Evolutionary conservation across 2,888 invertebrate genomes (phyloP), one percentile per base, ranked within the genome.

Genomic region (Cerceris ruficornis): DNA sequence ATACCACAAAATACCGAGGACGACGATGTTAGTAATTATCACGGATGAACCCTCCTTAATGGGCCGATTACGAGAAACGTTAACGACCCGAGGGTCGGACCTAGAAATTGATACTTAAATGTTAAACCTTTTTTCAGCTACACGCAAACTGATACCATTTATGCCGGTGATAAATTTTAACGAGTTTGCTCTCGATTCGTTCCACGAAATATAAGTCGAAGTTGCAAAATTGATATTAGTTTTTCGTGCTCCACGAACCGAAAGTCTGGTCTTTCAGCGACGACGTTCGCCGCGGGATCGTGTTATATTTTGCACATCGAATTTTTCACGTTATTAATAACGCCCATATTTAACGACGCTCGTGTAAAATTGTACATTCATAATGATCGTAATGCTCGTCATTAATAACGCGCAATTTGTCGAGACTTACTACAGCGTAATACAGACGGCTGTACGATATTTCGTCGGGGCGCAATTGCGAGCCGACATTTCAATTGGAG

Each of bases 401-500:
- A 60, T 43, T 69, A 57, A 61, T 69, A 61, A 76, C 54, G 60
- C 52, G 52, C 39, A 71, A 77, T 77, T 70, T 55, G 65, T 67
- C 67, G 54, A 49, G 57, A 54, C 58, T 64, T 57, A 59, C 55
- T 55, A 42, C 46, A 60, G 28, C 28, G 64, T 60, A 64, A 46
- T 54, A 52, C n/a, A 11, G 42, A 64, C 64, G 14, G 59, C 6
- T 42, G 62, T 46, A 59, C 55, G 49, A 69, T 76, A 55, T 69
- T 69, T 54, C 42, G 62, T 28, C 28, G 75, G 64, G 13, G 55
- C 13, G 46, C 59, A 65, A 79, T 80, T 79, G 59, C 64, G 43
- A 71, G 65, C 54, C 62, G 66, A 69, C 66, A 71, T 80, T 80
- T 80, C 71, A 75, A 80, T 75, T 66, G 69, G 57, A 75, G 64